phyloP scores from a whole-genome alignment of 2,113 vertebrate species.

The Channa maculata region DNA sequence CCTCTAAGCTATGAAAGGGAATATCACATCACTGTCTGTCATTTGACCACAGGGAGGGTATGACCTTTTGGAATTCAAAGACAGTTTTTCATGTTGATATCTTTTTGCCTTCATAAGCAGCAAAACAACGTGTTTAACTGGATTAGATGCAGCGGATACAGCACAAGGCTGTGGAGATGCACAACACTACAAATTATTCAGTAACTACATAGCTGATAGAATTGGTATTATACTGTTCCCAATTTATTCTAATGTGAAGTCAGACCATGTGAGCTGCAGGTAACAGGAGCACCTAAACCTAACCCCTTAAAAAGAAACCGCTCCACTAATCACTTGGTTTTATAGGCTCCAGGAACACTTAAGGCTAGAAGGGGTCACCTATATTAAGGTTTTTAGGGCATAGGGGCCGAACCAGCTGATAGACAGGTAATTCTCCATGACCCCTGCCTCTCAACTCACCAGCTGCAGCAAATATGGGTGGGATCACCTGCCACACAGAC shows the following conservation, averaged over 20 bases:
- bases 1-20: constrained; percentile 62
- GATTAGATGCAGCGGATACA: constrained; percentile 37
- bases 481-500: constrained; percentile 61
- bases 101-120: constrained; percentile 51
- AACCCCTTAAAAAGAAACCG: constrained; percentile 83
- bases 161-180: neutral
- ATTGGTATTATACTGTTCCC: constrained; percentile 15
- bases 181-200: constrained; percentile 35
- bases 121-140: constrained; percentile 60
- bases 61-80: constrained; percentile 73
- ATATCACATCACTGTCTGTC: constrained; percentile 70
- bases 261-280: constrained; percentile 38
- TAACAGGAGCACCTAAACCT: constrained; percentile 40
- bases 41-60: constrained; percentile 66
- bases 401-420: constrained; percentile 47
- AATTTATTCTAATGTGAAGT: constrained; percentile 7
- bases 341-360: constrained; percentile 67
- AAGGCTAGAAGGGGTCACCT: constrained; percentile 50
- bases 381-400: constrained; percentile 51
- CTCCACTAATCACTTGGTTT: constrained; percentile 84
- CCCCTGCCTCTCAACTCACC: constrained; percentile 41
- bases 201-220: constrained; percentile 5
- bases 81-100: constrained; percentile 66
- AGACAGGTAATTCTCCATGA: constrained; percentile 34
- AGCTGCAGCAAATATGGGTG: constrained; percentile 34